Base-by-base conservation (phyloP, 2,113 vertebrate species). In the Pseudorectes ferrugineus region DNA sequence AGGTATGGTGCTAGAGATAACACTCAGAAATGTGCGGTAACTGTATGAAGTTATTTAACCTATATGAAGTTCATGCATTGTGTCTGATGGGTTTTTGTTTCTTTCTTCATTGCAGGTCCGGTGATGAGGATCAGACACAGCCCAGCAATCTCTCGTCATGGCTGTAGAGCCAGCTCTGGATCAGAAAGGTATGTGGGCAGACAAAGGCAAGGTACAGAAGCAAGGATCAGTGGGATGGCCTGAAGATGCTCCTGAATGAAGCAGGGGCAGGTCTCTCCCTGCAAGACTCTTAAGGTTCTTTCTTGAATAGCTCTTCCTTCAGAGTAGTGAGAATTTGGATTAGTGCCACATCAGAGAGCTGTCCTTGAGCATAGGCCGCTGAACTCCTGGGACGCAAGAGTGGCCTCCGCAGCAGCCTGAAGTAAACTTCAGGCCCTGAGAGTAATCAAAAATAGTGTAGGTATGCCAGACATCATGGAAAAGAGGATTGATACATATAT, bases 81-180 rank as follows among this genome's bases (percentile, higher is more conserved):
- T 10, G 6, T 25, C n/a, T 63, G 17, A 72, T 24, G 55, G 42
- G 3, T 25, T 55, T 46, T 46, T 10, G 2, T 15, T 51, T 28
- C 14, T 11, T 45, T 45, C 61, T 38, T 42, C 7, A 1, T 9
- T 55, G 17, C 26, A 28, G 26, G 17, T 22, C 54, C 4, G 13
- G 25, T 28, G 22, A 25, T 0, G 1, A 28, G 29, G 25, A 26
- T 65, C 71, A 48, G 23, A 59, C 19, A 40, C 8, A 73, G 49
- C 25, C 20, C 22, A 8, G 38, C 17, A 16, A 14, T n/a, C 1
- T 2, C 23, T 9, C 24, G 2, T 12, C 35, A 11, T 0, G 1
- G 9, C 36, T 62, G 10, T 19, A 65, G 54, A 14, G 12, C 15
- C 45, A 46, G 51, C 36, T 71, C 51, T 66, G 62, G 14, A 40